Evolutionary conservation across 2,888 invertebrate species (phyloP), one percentile per base, ranked within the genome.

Genomic region (Girardia tigrina): DNA sequence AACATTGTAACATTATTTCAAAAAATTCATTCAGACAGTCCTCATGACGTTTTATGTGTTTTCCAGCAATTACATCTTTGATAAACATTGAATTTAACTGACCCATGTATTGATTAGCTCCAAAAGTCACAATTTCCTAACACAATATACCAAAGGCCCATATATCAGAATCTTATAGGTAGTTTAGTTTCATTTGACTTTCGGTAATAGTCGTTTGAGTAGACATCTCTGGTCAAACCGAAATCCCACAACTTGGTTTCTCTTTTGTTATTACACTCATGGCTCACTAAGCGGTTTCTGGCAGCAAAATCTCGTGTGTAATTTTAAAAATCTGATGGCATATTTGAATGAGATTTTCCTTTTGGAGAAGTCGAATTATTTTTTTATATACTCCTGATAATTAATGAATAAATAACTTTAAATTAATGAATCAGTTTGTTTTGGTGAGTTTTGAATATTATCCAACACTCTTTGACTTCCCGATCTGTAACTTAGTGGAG

Each of bases 101-200:
- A 4, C 73, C 76, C 23, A 42, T 42, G 29, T 75, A 76, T 8
- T 73, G 76, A 26, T 76, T 70, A 2, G 73, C 73, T 16, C 76
- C 76, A 23, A 76, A 28, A 12, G 76, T 76, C 76, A 76, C 75
- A n/a, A 76, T 56, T 69, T 76, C 76, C 76, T 74, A 76, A 28
- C 76, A 76, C 23, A 69, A 27, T 2, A 76, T 74, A 27, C 56
- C 76, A 72, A 75, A 76, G 4, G 76, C 75, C 76, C 76, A 76
- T 2, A 76, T 74, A 28, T 76, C 76, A 8, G 76, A 76, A 71
- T 26, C 75, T 27, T 29, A 77, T 71, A 14, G 73, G 77, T 36
- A 77, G 42, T 71, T 76, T 76, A 14, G 76, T 42, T 56, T 76
- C 76, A 56, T 70, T 76, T 12, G 27, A 23, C n/a, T 76, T 26